phyloP scores from a whole-genome alignment of 1,140 invertebrate genomes.

The Danaus plexippus region DNA sequence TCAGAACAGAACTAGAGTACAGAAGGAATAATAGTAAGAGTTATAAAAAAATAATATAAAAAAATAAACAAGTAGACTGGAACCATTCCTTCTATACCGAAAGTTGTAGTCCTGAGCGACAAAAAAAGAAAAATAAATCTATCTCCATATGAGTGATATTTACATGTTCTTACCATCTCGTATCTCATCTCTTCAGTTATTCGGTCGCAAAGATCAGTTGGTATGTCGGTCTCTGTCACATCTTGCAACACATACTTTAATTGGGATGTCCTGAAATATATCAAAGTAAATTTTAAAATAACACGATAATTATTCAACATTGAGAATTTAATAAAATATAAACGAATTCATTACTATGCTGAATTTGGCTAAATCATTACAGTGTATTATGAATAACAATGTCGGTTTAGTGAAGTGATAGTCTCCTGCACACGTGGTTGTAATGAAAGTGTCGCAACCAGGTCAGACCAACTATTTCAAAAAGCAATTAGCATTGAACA shows the following conservation, averaged over 20 bases:
- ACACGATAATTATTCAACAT: neutral
- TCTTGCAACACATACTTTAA: slow-evolving; percentile 68
- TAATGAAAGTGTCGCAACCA: slow-evolving; percentile 18
- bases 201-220: slow-evolving; percentile 87
- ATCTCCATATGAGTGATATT: slow-evolving; percentile 43
- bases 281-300: neutral
- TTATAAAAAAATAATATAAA: too few relatives aligned
- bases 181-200: slow-evolving; percentile 94
- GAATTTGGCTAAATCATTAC: too few relatives aligned
- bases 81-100: too few relatives aligned
- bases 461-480: slow-evolving; percentile 15
- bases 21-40: too few relatives aligned
- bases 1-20: too few relatives aligned
- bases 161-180: slow-evolving; percentile 83
- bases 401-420: slow-evolving; percentile 7
- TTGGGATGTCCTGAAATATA: slow-evolving; percentile 57
- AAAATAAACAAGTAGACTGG: too few relatives aligned
- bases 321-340: neutral
- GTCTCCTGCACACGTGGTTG: slow-evolving; percentile 2
- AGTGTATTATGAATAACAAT: too few relatives aligned
- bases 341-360: too few relatives aligned
- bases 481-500: slow-evolving; percentile 15
- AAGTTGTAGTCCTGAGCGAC: slow-evolving; percentile 16
- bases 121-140: slow-evolving; percentile 27
- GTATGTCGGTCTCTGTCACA: slow-evolving; percentile 95